These are phyloP conservation scores for Ophion costatus DNA, from an alignment of 2,888 invertebrate species.

Conservation along the genomic window DNA sequence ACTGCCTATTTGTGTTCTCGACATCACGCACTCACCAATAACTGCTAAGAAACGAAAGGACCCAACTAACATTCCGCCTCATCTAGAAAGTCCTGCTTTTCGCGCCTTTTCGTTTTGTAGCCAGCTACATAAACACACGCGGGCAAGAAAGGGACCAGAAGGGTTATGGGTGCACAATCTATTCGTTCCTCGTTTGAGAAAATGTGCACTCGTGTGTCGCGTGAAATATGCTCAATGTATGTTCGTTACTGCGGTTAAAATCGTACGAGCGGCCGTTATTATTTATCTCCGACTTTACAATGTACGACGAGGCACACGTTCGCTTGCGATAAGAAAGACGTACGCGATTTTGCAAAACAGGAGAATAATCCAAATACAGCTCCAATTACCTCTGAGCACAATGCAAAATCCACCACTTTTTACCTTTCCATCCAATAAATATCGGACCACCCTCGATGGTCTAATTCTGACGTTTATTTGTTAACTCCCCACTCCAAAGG, in stretches of 20 bases:
- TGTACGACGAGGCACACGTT: background rate
- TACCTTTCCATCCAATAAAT: background rate
- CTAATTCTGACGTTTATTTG: too few relatives aligned
- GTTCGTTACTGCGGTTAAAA: constrained; percentile 39
- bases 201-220: constrained; percentile 49
- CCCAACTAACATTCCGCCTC: constrained; percentile 4
- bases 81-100: background rate
- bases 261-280: constrained; percentile 51
- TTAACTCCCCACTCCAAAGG: too few relatives aligned
- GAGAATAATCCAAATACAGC: constrained; percentile 38
- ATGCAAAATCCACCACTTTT: constrained; percentile 2
- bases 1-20: constrained; percentile 5
- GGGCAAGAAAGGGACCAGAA: background rate
- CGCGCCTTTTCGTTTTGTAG: constrained; percentile 1
- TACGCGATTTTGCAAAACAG: constrained; percentile 23
- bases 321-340: constrained; percentile 51
- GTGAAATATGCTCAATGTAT: constrained; percentile 40
- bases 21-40: constrained; percentile 5
- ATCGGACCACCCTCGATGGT: background rate
- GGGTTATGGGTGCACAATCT: constrained; percentile 31
- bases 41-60: constrained; percentile 14
- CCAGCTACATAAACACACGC: constrained; percentile 5
- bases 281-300: constrained; percentile 44
- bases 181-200: constrained; percentile 51
- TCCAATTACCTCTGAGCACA: background rate